Base-by-base conservation (phyloP, 1,140 invertebrate species). In the Drosophila lacteicornis region DNA sequence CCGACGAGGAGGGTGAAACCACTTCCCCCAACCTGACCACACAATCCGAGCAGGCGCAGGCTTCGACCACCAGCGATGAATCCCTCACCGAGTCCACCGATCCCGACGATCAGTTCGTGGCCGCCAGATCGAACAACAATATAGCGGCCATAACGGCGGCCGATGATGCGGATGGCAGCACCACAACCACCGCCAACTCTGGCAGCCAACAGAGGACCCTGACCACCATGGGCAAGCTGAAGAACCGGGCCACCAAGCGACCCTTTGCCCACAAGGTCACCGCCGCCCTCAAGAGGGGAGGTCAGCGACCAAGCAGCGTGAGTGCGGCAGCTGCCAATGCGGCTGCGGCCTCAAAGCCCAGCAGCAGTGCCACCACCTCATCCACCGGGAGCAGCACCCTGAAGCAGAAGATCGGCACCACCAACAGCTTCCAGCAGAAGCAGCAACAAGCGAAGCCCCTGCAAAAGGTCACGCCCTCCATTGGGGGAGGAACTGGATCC, bases 91-190 rank as follows among this genome's bases (percentile, higher is more conserved):
- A 90, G 58, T 83, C 91, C 67, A 92, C 91, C 51, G 82, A 92
- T 69, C 40, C 74, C 15, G 88, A 91, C 30, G 91, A 92, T 69
- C 91, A 92, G 43, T 91, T 92, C 59, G 91, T 92, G 47, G 91
- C 91, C 6, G 91, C 91, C 7, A 75, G 91, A 42, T 92, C 91
- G 7, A 91, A 91, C 40, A 92, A 92, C 43, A 91, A 91, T 43
- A 91, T 92, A 36, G 84, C 87, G 4, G 91, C 91, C 3, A 92
- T 85, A n/a, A 91, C 91, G 7, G 91, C 91, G 0, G 82, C 91
- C 2, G 85, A 90, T 55, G 71, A 90, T 57, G 58, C 75, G 9
- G 91, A 91, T 47, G 45, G 51, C 58, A 82, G 46, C 58, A 73
- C 62, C 33, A 91, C 82, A 40, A 84, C 78, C 50, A 85, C 77